Evolutionary conservation across 2,888 invertebrate species (phyloP), one percentile per base, ranked within the genome.

Genomic region (Drosophila neutralis): DNA sequence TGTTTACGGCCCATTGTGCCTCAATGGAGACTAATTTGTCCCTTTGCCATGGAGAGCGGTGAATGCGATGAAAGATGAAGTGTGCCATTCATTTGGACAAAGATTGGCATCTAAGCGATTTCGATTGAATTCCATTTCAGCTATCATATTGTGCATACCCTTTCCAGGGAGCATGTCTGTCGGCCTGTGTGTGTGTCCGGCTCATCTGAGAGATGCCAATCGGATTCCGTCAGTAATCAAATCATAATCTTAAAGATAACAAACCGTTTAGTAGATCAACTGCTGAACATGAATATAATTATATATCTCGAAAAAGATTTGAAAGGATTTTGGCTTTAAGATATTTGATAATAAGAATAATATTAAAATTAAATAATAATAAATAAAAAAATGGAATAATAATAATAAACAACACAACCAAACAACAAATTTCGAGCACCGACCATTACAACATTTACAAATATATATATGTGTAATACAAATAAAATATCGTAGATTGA

Each of bases 21-120:
- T 8, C 21, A 45, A 45, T 45, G 45, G 24, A 24, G 15, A 45
- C 45, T 45, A 45, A 45, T 45, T 45, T 45, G 45, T 45, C 24
- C 24, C 45, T 24, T 45, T 24, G 45, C 15, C 15, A 24, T 4
- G 24, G 8, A 4, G 45, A 15, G 15, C 15, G 15, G 45, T 8
- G 45, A 24, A 45, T 45, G 24, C 4, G 45, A 24, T 45, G 45
- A 24, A 45, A 24, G 24, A 45, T 45, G 24, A 45, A 45, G 24
- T 24, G 8, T 8, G 45, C 24, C 8, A 24, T 45, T 45, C 45
- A 45, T 24, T 45, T 45, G 45, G 24, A 7, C 24, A 24, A 45
- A 24, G 45, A 45, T 45, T 24, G 45, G 45, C 24, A 24, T 45
- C 45, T 8, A 15, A 24, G 45, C 45, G 45, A 45, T 24, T 45